Base-by-base conservation (phyloP, 2,113 vertebrate species). In the Alouatta palliata region DNA sequence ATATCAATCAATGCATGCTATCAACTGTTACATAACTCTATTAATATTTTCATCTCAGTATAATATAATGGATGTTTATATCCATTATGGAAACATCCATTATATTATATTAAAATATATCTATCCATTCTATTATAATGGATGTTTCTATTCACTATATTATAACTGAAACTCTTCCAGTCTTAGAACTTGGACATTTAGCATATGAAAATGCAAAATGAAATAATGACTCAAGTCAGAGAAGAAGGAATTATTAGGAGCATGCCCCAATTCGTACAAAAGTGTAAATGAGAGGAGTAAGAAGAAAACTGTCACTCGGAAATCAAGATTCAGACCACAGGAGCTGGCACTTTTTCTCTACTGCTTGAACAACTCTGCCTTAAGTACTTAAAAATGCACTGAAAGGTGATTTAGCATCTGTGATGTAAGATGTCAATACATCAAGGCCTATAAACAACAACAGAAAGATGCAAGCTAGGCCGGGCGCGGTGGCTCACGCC, bases 201-300 rank as follows among this genome's bases (percentile, higher is more conserved):
- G 8, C 79, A 76, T 82, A 89, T 58, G 21, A 37, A 97, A 92
- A 64, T 89, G n/a, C 56, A 93, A 66, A 86, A 75, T 79, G n/a
- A 87, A 96, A 80, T 80, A 89, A 47, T 64, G 4, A 85, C 8
- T 91, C 25, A 47, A 83, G 21, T 91, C 83, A 73, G n/a, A 88
- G 52, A 91, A 89, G 76, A 94, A 95, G 58, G 66, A 90, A 73
- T 90, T 47, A 88, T 87, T 83, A 88, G 27, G 1, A 52, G 9
- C 9, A 86, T 87, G 19, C 21, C 20, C 64, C 45, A 91, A 56
- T 87, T 89, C 45, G 23, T 12, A 75, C 21, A 93, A 94, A 64
- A 96, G 61, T 23, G 2, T 80, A 87, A 90, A 30, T 75, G 83
- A 85, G 5, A 32, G 8, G 6, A 70, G 4, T 45, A 12, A 58